Conservation (phyloP, 2,888 invertebrate species). For the Drosophila maculinotata region DNA sequence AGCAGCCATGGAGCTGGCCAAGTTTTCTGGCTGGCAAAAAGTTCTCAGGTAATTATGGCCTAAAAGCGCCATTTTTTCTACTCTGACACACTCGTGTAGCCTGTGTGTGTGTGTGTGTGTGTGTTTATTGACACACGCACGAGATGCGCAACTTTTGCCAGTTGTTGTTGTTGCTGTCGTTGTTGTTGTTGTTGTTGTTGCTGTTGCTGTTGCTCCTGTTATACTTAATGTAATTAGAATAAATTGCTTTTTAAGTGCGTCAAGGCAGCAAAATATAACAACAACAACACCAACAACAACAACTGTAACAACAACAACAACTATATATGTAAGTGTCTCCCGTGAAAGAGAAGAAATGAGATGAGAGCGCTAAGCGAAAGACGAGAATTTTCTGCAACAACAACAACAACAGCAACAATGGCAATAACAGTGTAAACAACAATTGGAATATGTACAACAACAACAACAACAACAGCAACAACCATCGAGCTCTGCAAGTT, state of each 20-base stretch:
- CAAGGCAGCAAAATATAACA: constrained; percentile 59
- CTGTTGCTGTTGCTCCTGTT: constrained; percentile 29
- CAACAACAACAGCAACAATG: constrained; percentile 16
- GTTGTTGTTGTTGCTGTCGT: constrained; percentile 28
- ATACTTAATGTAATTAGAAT: constrained; percentile 80
- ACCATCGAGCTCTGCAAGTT: too few relatives aligned
- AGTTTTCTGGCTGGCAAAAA: too few relatives aligned
- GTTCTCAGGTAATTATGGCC: constrained; percentile 81
- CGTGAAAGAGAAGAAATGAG: too few relatives aligned
- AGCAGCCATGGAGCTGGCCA: constrained; percentile 28
- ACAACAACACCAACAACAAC: constrained; percentile 8
- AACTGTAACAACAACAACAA: constrained; percentile 26
- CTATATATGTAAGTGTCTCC: too few relatives aligned
- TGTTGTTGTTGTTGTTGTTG: constrained; percentile 8
- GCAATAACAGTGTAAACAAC: constrained; percentile 4
- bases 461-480: constrained; percentile 5
- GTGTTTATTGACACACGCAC: constrained; percentile 78
- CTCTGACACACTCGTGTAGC: constrained; percentile 34
- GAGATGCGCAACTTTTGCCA: constrained; percentile 52
- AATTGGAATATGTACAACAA: constrained; percentile 5
- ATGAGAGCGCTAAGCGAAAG: too few relatives aligned
- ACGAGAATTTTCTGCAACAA: too few relatives aligned
- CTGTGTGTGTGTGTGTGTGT: constrained; percentile 21
- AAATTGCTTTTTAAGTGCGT: constrained; percentile 80
- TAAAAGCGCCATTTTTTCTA: constrained; percentile 73